Evolutionary conservation across 2,888 invertebrate species (phyloP), one percentile per base, ranked within the genome.

Genomic region (Chalcosyrphus nemorum): DNA sequence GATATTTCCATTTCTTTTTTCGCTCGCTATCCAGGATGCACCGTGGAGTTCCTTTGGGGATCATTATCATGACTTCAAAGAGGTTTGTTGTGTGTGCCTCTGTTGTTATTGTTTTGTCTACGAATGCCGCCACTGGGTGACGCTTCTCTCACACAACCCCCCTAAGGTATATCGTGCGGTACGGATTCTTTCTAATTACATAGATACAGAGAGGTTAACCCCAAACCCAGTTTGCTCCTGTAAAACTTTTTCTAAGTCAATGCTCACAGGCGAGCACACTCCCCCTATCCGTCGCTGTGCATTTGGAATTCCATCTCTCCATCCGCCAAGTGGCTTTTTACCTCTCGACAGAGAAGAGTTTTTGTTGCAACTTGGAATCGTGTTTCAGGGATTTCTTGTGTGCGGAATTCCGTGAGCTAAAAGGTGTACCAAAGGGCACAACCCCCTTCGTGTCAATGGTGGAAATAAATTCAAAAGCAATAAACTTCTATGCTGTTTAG

Each of bases 381-480:
- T 81, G 78, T 82, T 68, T 41, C 78, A 78, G 72, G 82, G 61
- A 82, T 78, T 82, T 78, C 82, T 82, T 82, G 54, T 82, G 54
- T 72, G 27, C 66, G 66, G 80, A 70, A 80, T 84, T 71, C 63
- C 78, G 78, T 74, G 78, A 75, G 68, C 80, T 75, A 80, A 84
- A 84, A 84, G 80, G 84, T 82, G 80, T 80, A 84, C 80, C 84
- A 84, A 84, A 80, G 80, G 84, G 70, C 74, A 80, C 74, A 80
- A 75, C 52, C 80, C n/a, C 78, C 80, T 80, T 84, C 74, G 80
- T 84, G 84, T 84, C 84, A 84, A 84, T 84, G 70, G 74, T 80
- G 84, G 84, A 75, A 75, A 75, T 59, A 84, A 80, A 82, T 82
- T 84, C 80, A 80, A 80, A 80, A 84, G 84, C 84, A 84, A 80